A percentile compares a stretch with the other conserved stretches of the same genome.
Conservation (phyloP, 2,113 vertebrate genomes). For the Buteo buteo region DNA sequence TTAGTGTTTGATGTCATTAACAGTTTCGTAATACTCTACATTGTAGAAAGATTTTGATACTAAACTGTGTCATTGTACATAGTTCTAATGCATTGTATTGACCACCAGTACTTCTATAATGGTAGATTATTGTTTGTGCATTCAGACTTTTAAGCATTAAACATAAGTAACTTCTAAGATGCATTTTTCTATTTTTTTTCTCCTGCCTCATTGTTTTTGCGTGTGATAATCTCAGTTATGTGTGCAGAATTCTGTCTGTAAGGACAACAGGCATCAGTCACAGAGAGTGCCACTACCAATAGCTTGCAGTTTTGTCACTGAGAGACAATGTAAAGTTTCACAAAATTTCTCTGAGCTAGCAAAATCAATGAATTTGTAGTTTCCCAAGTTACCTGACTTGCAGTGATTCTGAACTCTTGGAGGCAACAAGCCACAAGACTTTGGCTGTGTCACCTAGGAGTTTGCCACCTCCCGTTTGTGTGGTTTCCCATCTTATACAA, state of each 20-base stretch:
- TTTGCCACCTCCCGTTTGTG: accelerated
- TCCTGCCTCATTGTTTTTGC: neutral
- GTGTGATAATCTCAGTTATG: neutral
- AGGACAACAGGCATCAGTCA: neutral
- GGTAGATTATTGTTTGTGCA: slow-evolving; percentile 85
- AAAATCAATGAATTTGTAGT: neutral
- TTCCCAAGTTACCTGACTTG: neutral
- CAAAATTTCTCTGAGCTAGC: neutral
- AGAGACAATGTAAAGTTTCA: neutral
- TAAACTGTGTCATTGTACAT: slow-evolving; percentile 87
- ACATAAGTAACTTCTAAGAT: slow-evolving; percentile 81
- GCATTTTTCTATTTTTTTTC: slow-evolving; percentile 30
- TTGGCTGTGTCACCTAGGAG: accelerated
- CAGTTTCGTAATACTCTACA: slow-evolving; percentile 84
- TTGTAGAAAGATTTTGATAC: slow-evolving; percentile 89
- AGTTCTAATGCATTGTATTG: slow-evolving; percentile 85
- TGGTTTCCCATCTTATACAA: neutral
- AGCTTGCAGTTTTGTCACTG: neutral
- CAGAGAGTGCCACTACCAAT: neutral
- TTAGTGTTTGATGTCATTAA: slow-evolving; percentile 87
- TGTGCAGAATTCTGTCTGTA: neutral
- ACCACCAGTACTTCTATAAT: slow-evolving; percentile 83
- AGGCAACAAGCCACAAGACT: neutral
- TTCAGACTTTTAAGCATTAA: slow-evolving; percentile 88
- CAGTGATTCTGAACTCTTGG: neutral